Percentiles rank a stretch among this genome's conserved stretches.
phyloP scores from a whole-genome alignment of 2,113 vertebrate species.

The Campylomormyrus numenius region DNA sequence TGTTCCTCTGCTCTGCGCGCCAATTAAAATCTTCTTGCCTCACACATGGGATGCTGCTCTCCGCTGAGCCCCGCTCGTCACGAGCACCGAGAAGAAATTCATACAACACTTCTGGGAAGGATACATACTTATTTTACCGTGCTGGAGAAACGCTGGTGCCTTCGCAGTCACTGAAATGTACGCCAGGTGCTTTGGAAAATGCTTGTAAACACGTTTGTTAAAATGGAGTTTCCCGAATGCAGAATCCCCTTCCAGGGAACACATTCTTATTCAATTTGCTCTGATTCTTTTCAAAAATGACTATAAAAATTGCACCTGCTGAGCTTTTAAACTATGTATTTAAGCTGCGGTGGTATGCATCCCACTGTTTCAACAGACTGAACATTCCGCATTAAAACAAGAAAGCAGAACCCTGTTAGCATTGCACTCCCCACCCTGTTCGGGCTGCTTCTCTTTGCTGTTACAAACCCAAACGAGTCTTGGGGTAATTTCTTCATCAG shows the following conservation, averaged over 20 bases:
- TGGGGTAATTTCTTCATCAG: not conserved
- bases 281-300: not conserved
- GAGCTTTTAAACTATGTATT: not conserved
- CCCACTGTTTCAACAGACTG: not conserved
- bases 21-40: slow-evolving; percentile 50
- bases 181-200: not conserved
- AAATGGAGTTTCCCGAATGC: not conserved
- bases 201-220: not conserved
- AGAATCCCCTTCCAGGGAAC: not conserved
- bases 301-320: not conserved
- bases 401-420: too few relatives aligned
- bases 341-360: not conserved
- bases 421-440: not conserved
- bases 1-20: slow-evolving; percentile 32
- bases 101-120: slow-evolving; percentile 22
- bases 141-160: not conserved
- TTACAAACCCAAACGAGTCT: not conserved
- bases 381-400: not conserved
- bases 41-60: not conserved
- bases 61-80: not conserved
- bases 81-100: not conserved
- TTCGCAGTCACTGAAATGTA: not conserved
- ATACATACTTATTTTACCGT: slow-evolving; percentile 27
- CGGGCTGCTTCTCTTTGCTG: not conserved
- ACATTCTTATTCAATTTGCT: not conserved